These are phyloP conservation scores for Spodoptera litura DNA, from an alignment of 1,140 invertebrate genomes.

Conservation along the genomic window DNA sequence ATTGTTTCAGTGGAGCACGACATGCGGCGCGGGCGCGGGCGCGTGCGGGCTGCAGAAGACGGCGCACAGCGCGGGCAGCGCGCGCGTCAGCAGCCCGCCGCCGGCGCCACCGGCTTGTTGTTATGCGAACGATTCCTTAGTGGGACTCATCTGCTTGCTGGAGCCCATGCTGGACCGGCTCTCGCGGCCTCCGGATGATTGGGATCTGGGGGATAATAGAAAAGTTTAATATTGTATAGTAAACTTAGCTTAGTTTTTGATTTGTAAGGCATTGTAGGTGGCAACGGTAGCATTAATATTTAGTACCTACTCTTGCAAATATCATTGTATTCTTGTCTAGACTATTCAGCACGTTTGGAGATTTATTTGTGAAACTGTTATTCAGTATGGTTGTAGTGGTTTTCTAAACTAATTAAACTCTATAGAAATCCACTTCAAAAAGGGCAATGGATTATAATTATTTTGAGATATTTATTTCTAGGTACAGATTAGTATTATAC, in stretches of 20 bases:
- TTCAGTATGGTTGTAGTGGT: too few species aligned
- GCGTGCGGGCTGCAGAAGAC: conserved; percentile 71
- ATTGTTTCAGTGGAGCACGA: conserved; percentile 64
- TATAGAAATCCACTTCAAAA: too few species aligned
- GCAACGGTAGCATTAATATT: too few species aligned
- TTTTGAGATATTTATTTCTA: too few species aligned
- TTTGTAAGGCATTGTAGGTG: too few species aligned
- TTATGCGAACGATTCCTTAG: conserved; percentile 78
- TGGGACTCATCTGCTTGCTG: conserved; percentile 62
- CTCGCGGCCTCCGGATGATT: conserved; percentile 71
- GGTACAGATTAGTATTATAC: conserved; percentile 7
- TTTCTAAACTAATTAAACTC: too few species aligned
- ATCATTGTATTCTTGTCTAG: too few species aligned
- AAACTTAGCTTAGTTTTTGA: not conserved
- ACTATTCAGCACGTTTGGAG: too few species aligned
- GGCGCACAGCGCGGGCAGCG: conserved; percentile 75
- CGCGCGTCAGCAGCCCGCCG: conserved; percentile 70
- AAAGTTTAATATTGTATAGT: not conserved
- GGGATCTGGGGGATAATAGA: conserved; percentile 61
- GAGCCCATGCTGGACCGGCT: conserved; percentile 64
- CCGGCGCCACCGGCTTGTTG: conserved; percentile 65
- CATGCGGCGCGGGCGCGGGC: conserved; percentile 60
- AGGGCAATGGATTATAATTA: too few species aligned
- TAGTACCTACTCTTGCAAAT: too few species aligned
- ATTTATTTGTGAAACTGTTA: too few species aligned